phyloP scores from a whole-genome alignment of 2,113 vertebrate species.

The Sinocyclocheilus anshuiensis region DNA sequence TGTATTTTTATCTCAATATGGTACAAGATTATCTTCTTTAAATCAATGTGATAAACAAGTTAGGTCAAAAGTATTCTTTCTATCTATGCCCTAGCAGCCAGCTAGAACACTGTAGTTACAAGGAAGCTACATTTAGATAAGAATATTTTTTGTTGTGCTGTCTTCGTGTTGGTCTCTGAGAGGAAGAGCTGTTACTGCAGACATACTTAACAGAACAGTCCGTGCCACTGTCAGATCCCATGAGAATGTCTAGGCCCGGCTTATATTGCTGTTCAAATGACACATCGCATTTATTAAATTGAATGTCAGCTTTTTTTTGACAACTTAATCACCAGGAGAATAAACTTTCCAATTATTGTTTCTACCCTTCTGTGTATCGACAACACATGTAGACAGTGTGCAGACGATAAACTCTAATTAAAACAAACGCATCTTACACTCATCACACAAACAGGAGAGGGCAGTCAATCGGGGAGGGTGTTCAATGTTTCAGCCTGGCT shows the following conservation, averaged over 20 bases:
- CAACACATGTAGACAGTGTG: conserved; percentile 1
- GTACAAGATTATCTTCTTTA: neutral
- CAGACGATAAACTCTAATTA: conserved; percentile 13
- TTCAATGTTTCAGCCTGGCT: conserved; percentile 10
- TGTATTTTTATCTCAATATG: too few species aligned
- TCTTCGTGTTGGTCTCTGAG: neutral
- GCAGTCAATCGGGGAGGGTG: neutral
- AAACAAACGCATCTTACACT: conserved; percentile 26
- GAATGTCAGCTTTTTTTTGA: neutral
- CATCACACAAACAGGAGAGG: conserved; percentile 10
- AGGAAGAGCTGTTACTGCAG: neutral
- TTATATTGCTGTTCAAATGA: neutral
- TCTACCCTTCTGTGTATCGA: neutral
- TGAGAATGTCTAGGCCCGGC: conserved; percentile 15
- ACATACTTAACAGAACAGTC: neutral
- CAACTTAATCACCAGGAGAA: neutral
- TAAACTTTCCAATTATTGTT: conserved; percentile 1
- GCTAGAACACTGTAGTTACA: neutral
- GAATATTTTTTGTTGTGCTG: neutral
- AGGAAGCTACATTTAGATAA: neutral
- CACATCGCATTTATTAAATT: neutral
- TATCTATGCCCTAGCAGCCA: neutral
- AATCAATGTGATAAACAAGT: neutral
- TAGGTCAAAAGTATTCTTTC: neutral
- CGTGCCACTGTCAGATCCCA: neutral